Percentiles rank a stretch among this genome's conserved stretches.
Evolutionary conservation across 2,888 invertebrate genomes (phyloP).

Genomic region (Rotaria magnacalcarata): DNA sequence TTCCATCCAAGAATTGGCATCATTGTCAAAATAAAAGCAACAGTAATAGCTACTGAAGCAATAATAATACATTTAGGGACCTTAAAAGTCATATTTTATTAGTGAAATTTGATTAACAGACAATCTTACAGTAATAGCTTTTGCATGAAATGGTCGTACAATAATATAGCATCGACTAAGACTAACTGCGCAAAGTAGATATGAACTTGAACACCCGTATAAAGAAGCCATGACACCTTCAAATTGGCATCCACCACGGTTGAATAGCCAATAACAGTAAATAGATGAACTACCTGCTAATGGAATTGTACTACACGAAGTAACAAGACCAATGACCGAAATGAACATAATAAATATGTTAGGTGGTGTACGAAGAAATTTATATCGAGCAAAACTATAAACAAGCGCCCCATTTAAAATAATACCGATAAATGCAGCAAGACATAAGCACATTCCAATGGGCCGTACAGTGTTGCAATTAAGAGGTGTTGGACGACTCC

Average conservation of each 20-base stretch:
- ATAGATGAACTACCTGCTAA: not conserved
- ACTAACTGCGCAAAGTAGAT: not conserved
- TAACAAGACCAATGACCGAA: too few species aligned
- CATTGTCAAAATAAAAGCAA: not conserved
- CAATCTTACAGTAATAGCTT: not conserved
- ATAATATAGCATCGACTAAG: not conserved
- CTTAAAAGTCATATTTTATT: not conserved
- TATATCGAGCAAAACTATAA: not conserved
- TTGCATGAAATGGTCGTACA: not conserved
- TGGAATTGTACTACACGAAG: too few species aligned
- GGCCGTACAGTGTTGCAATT: not conserved
- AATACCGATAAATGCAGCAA: not conserved
- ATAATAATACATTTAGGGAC: not conserved
- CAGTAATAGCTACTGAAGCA: not conserved
- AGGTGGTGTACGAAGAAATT: not conserved
- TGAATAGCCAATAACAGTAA: not conserved
- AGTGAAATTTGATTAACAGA: not conserved
- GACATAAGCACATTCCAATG: too few species aligned
- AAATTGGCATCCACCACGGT: not conserved
- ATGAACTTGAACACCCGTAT: not conserved
- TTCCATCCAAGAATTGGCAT: not conserved
- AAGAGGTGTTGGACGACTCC: not conserved
- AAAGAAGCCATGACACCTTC: not conserved
- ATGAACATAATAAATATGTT: too few species aligned
- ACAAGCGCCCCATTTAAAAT: not conserved